Conservation (phyloP, 2,113 vertebrate genomes). For the Felis catus region DNA sequence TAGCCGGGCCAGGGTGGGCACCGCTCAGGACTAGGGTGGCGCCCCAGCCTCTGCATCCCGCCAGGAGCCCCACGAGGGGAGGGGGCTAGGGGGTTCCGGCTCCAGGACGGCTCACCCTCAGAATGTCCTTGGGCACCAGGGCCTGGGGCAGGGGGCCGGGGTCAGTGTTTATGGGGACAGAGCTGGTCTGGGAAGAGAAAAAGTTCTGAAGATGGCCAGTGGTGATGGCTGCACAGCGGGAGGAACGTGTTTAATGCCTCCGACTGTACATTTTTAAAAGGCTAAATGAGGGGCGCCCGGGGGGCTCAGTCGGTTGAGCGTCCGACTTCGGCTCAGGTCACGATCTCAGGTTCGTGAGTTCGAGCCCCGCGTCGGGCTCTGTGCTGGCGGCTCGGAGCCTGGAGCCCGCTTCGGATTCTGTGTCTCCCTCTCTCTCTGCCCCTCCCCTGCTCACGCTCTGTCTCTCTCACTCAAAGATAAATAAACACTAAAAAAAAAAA, state of each 20-base stretch:
- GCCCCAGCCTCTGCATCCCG: neutral
- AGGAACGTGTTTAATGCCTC: neutral
- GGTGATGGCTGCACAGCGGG: neutral
- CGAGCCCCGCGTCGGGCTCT: too few relatives aligned
- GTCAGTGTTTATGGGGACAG: neutral
- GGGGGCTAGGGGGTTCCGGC: accelerated
- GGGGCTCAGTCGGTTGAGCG: too few relatives aligned
- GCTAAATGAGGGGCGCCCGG: neutral
- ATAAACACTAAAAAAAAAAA: too few relatives aligned
- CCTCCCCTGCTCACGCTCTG: too few relatives aligned
- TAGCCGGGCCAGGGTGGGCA: neutral
- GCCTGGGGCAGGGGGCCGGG: neutral
- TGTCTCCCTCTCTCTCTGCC: too few relatives aligned
- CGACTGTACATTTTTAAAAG: neutral
- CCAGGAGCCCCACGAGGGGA: neutral
- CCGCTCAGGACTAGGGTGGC: neutral
- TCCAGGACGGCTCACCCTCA: neutral
- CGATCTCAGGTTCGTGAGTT: too few relatives aligned
- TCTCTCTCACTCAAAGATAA: too few relatives aligned
- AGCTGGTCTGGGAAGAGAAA: neutral
- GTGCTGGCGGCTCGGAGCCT: too few relatives aligned
- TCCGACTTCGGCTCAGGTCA: too few relatives aligned
- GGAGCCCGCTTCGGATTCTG: too few relatives aligned
- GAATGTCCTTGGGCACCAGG: too few relatives aligned
- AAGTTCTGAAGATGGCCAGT: neutral